phyloP scores from a whole-genome alignment of 2,113 vertebrate species.

The Odontophorus gujanensis region DNA sequence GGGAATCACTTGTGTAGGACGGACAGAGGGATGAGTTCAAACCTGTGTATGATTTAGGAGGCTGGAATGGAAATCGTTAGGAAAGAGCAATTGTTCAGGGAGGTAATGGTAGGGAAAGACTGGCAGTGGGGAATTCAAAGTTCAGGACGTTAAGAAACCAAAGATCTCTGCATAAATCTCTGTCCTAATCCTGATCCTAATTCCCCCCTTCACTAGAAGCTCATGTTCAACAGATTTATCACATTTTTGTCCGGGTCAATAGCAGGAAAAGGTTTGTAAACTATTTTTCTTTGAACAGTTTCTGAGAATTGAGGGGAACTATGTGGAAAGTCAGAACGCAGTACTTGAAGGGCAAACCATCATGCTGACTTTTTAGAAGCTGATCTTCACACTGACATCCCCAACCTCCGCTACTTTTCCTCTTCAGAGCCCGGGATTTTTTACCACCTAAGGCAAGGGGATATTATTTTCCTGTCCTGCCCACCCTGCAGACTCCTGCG shows the following conservation, averaged over 20 bases:
- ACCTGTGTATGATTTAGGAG: constrained; percentile 44
- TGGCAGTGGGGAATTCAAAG: background rate
- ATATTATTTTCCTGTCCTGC: background rate
- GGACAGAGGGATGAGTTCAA: constrained; percentile 15
- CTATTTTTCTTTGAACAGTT: background rate
- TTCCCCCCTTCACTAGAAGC: background rate
- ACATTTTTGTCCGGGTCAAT: background rate
- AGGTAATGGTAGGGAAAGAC: background rate
- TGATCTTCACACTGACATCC: background rate
- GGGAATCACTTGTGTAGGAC: background rate
- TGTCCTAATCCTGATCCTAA: background rate
- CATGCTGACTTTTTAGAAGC: background rate
- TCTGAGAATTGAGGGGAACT: background rate
- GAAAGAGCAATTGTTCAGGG: constrained; percentile 25
- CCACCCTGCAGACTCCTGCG: background rate
- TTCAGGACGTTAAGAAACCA: background rate
- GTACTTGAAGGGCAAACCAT: background rate
- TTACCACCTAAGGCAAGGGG: background rate
- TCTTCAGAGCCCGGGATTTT: background rate
- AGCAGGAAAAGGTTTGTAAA: background rate
- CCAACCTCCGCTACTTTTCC: background rate
- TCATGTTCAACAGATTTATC: background rate
- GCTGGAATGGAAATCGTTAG: constrained; percentile 55
- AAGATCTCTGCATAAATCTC: background rate
- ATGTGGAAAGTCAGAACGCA: background rate